These are phyloP conservation scores for Rhynchopsitta pachyrhyncha DNA, from an alignment of 2,113 vertebrate genomes.

Conservation along the genomic window DNA sequence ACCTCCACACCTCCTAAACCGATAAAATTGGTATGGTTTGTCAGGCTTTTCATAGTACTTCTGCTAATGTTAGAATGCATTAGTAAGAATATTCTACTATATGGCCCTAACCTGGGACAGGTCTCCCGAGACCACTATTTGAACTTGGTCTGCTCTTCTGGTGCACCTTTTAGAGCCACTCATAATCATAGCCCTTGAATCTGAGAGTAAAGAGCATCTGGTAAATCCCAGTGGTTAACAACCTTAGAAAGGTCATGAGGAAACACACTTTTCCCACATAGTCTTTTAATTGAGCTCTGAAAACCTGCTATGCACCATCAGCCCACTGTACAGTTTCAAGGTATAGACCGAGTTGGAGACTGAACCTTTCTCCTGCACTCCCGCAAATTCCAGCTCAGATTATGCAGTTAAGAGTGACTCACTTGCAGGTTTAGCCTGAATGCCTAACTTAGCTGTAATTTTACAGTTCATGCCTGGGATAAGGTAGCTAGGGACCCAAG, in stretches of 20 bases:
- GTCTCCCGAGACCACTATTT: neutral
- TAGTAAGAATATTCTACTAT: neutral
- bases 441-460: neutral
- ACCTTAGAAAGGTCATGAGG: neutral
- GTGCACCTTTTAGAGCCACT: neutral
- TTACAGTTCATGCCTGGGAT: neutral
- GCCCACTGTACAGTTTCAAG: neutral
- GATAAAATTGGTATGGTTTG: neutral
- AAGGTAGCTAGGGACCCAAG: neutral
- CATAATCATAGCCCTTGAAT: neutral
- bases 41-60: neutral
- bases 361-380: neutral
- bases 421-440: neutral
- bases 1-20: neutral
- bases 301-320: neutral
- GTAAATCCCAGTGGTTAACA: neutral
- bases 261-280: neutral
- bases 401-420: neutral
- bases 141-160: neutral
- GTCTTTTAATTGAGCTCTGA: neutral
- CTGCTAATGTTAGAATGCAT: neutral
- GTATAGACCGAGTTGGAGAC: accelerated
- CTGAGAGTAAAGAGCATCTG: neutral
- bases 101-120: neutral
- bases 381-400: neutral